Conservation (phyloP, 2,113 vertebrate species). For the Hyaena hyaena region DNA sequence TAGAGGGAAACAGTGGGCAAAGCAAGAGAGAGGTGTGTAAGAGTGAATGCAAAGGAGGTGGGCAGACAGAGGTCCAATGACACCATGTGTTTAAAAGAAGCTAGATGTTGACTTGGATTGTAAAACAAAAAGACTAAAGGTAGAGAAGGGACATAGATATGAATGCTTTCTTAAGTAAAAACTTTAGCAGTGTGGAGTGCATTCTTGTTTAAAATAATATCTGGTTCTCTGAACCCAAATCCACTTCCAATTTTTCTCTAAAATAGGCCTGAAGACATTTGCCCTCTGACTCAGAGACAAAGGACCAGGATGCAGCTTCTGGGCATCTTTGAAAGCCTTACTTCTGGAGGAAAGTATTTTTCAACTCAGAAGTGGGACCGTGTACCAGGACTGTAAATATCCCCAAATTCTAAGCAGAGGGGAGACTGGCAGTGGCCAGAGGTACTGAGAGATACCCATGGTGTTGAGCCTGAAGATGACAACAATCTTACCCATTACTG, state of each 20-base stretch:
- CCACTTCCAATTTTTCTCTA: neutral
- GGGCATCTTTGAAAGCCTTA: neutral
- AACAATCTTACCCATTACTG: fast-evolving
- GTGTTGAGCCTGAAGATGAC: neutral
- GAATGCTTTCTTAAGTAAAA: neutral
- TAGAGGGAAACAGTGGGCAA: neutral
- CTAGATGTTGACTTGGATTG: neutral
- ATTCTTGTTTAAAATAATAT: neutral
- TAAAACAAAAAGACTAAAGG: neutral
- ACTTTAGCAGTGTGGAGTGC: neutral
- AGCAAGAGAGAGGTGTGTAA: fast-evolving
- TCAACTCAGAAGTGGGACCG: neutral
- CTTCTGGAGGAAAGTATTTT: neutral
- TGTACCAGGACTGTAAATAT: neutral
- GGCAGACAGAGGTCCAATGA: neutral
- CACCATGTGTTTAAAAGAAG: neutral
- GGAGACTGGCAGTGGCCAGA: too few species aligned
- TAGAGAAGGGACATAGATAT: neutral
- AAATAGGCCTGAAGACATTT: neutral
- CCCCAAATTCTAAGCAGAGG: neutral
- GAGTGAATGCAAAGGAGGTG: neutral
- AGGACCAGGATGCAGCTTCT: neutral
- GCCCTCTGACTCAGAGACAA: too few species aligned
- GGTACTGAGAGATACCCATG: fast-evolving
- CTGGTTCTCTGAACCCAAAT: neutral